These are phyloP conservation scores for Eupithecia subfuscata DNA, from an alignment of 2,888 invertebrate species.

Conservation along the genomic window DNA sequence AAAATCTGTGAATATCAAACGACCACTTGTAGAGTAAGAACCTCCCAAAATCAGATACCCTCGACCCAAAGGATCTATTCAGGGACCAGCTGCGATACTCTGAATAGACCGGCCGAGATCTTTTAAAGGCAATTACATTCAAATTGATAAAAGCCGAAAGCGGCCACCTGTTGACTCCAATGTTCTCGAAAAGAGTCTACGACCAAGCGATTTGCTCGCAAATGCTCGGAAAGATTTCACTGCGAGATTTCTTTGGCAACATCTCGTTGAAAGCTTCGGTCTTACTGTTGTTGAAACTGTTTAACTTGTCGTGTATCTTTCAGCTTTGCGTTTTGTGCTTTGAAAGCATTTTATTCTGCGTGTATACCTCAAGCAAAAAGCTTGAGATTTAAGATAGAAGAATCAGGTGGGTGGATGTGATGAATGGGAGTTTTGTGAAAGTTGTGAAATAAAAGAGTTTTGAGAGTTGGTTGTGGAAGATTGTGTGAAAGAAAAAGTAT, in stretches of 20 bases:
- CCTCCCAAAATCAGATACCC: conserved; percentile 42
- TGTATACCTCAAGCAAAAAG: conserved; percentile 60
- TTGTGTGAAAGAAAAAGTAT: neutral
- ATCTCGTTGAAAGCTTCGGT: conserved; percentile 19
- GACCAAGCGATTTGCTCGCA: conserved; percentile 35
- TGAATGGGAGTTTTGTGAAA: neutral
- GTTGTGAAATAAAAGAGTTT: neutral
- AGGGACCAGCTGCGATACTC: conserved; percentile 40
- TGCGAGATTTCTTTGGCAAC: conserved; percentile 27
- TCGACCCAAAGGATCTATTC: conserved; percentile 39
- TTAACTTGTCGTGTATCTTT: conserved; percentile 21
- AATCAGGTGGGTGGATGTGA: neutral
- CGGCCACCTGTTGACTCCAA: conserved; percentile 76
- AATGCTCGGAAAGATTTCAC: conserved; percentile 33
- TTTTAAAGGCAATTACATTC: conserved; percentile 71
- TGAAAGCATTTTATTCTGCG: conserved; percentile 41
- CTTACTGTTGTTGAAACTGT: conserved; percentile 23
- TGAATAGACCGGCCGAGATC: conserved; percentile 45
- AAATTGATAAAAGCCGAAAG: conserved; percentile 66
- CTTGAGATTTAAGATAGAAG: neutral
- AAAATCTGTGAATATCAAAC: conserved; percentile 11
- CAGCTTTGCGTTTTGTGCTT: conserved; percentile 16
- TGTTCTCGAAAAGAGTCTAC: conserved; percentile 66
- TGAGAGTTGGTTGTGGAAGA: neutral
- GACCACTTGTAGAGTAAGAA: conserved; percentile 27